Conservation (phyloP, 2,113 vertebrate species). For the Morone chrysops region DNA sequence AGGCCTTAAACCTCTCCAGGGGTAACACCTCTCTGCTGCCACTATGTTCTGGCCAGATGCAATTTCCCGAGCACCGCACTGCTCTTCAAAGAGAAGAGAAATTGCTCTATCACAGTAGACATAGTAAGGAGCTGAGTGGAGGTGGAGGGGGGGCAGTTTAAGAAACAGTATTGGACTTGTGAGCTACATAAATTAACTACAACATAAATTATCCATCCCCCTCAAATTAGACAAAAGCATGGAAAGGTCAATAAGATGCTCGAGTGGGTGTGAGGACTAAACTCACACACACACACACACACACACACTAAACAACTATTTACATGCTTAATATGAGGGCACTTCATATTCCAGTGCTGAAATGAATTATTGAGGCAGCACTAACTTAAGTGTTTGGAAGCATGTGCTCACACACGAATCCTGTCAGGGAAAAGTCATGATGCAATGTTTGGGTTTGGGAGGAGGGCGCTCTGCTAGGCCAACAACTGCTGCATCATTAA, state of each 20-base stretch:
- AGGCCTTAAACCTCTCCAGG: constrained; percentile 68
- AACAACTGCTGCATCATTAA: constrained; percentile 37
- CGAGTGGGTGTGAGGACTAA: constrained; percentile 14
- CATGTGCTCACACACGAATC: constrained; percentile 28
- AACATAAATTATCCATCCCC: constrained; percentile 56
- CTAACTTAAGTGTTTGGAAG: constrained; percentile 52
- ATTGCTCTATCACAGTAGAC: constrained; percentile 57
- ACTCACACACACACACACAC: constrained; percentile 6
- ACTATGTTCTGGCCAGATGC: constrained; percentile 51
- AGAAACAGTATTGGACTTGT: constrained; percentile 32
- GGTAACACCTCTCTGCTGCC: constrained; percentile 68
- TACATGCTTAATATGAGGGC: constrained; percentile 37
- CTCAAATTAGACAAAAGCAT: constrained; percentile 50
- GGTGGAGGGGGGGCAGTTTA: constrained; percentile 11
- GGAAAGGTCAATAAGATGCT: constrained; percentile 62
- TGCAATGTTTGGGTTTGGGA: constrained; percentile 46
- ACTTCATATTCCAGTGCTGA: constrained; percentile 37
- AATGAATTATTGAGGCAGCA: constrained; percentile 64
- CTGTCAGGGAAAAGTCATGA: constrained; percentile 31
- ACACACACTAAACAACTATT: constrained; percentile 30
- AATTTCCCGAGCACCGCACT: constrained; percentile 56
- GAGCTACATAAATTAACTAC: constrained; percentile 53
- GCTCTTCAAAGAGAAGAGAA: constrained; percentile 64
- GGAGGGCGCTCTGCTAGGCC: constrained; percentile 19
- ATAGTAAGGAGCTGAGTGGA: constrained; percentile 10